Percentiles rank a stretch among this genome's conserved stretches.
Evolutionary conservation across 2,888 invertebrate species (phyloP).

Genomic region (Zonitis immaculata): DNA sequence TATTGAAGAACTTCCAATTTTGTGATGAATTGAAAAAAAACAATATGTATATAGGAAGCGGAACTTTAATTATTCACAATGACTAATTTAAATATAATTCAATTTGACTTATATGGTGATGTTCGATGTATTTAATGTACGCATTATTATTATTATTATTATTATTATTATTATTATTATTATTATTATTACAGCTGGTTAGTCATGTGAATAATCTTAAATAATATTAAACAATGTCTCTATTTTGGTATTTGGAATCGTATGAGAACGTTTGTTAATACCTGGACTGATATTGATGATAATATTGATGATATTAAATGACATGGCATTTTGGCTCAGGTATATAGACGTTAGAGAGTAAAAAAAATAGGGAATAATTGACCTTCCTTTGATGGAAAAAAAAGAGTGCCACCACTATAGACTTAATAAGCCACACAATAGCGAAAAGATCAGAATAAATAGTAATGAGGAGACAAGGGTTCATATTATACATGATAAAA

Average conservation of each 20-base stretch:
- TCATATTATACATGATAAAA: too few relatives aligned
- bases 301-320: not conserved
- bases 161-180: too few relatives aligned
- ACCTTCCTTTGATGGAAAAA: not conserved
- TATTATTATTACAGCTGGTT: not conserved
- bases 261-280: too few relatives aligned
- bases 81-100: not conserved
- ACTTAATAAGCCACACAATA: not conserved
- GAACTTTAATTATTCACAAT: not conserved
- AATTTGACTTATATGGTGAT: constrained; percentile 3
- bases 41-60: not conserved
- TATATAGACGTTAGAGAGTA: not conserved
- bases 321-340: not conserved
- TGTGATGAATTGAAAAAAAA: too few relatives aligned
- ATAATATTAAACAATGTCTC: too few relatives aligned
- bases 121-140: not conserved
- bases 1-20: too few relatives aligned
- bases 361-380: not conserved
- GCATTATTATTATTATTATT: not conserved
- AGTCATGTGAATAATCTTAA: constrained; percentile 1
- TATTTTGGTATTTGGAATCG: too few relatives aligned
- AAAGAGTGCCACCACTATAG: not conserved
- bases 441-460: not conserved
- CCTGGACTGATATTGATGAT: not conserved
- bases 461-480: not conserved